Evolutionary conservation across 2,888 invertebrate genomes (phyloP).

Genomic region (Orthosia incerta): DNA sequence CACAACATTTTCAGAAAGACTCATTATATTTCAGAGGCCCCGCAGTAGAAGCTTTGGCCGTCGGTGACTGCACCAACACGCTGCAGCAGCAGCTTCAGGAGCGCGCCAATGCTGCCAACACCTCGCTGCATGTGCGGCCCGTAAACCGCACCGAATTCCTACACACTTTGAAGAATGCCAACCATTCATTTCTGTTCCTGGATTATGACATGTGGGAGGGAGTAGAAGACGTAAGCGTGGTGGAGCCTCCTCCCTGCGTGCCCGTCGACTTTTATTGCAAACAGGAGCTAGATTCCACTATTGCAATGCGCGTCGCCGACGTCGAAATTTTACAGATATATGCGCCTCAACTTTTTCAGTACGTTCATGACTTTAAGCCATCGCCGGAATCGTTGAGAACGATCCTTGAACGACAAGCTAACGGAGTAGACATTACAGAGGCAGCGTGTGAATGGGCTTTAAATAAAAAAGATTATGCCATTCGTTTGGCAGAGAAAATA

Average conservation of each 20-base stretch:
- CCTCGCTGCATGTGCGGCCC: not conserved
- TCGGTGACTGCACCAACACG: not conserved
- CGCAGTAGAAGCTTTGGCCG: not conserved
- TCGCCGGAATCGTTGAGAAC: constrained; percentile 24
- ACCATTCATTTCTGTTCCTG: constrained; percentile 55
- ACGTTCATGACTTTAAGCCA: constrained; percentile 35
- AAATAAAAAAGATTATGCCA: not conserved
- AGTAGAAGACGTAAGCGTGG: constrained; percentile 4
- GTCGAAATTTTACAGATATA: not conserved
- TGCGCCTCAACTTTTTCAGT: constrained; percentile 38
- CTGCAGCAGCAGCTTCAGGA: not conserved
- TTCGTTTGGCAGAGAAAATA: not conserved
- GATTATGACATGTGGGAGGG: constrained; percentile 61
- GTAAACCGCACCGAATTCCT: constrained; percentile 14
- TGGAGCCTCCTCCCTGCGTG: constrained; percentile 51
- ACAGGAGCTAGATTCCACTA: too few relatives aligned
- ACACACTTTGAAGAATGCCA: not conserved
- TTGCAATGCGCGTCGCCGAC: too few relatives aligned
- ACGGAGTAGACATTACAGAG: constrained; percentile 6
- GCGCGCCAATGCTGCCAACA: constrained; percentile 13
- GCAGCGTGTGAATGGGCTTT: constrained; percentile 40
- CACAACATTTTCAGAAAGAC: too few relatives aligned
- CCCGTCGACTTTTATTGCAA: not conserved
- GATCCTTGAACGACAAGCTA: constrained; percentile 39
- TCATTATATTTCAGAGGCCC: not conserved